phyloP scores from a whole-genome alignment of 2,888 invertebrate genomes.

The Macaria liturata region DNA sequence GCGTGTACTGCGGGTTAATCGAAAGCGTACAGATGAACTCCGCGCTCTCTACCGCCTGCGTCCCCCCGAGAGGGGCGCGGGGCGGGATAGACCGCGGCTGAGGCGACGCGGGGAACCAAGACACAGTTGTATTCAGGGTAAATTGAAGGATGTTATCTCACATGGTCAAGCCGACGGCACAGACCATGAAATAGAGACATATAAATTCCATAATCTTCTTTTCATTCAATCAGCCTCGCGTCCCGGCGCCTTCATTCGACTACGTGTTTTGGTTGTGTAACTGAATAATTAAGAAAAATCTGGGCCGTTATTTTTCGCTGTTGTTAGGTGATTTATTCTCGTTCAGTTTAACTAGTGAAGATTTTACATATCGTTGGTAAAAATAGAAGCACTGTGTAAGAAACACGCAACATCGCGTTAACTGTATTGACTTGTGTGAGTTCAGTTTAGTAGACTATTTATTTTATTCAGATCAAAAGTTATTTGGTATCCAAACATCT shows the following conservation, averaged over 20 bases:
- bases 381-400: conserved; percentile 27
- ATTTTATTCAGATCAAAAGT: conserved; percentile 10
- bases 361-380: conserved; percentile 20
- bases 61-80: too few species aligned
- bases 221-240: conserved; percentile 8
- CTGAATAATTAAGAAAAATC: conserved; percentile 22
- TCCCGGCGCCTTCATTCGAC: background rate
- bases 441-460: conserved; percentile 34
- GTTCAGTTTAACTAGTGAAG: conserved; percentile 22
- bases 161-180: too few species aligned
- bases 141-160: too few species aligned
- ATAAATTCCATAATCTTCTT: conserved; percentile 7
- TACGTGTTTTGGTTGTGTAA: conserved; percentile 16
- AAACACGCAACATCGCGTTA: conserved; percentile 13
- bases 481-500: conserved; percentile 1
- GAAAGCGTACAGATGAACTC: too few species aligned
- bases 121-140: too few species aligned
- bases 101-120: too few species aligned
- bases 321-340: conserved; percentile 28
- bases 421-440: conserved; percentile 9
- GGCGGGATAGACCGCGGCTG: too few species aligned
- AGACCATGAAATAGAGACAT: too few species aligned
- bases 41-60: too few species aligned
- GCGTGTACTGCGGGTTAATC: too few species aligned
- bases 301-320: conserved; percentile 31